Evolutionary conservation across 2,113 vertebrate genomes (phyloP).

Genomic region (Nesoenas mayeri): DNA sequence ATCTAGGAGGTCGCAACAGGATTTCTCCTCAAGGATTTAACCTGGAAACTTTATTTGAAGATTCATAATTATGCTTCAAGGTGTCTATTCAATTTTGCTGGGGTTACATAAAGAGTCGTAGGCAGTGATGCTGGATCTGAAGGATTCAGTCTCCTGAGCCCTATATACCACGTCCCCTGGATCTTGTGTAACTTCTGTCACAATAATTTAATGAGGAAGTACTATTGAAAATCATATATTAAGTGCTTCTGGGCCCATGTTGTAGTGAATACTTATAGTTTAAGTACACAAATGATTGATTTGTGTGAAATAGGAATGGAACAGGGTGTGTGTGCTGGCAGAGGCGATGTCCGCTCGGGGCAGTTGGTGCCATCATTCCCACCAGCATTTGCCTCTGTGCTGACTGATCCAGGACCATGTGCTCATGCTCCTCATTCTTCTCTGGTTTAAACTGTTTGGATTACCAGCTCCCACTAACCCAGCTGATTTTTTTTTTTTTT

Average conservation of each 20-base stretch:
- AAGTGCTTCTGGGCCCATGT: neutral
- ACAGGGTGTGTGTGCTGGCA: accelerated
- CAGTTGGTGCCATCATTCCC: accelerated
- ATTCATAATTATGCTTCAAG: neutral
- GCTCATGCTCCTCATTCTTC: neutral
- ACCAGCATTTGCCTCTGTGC: too few relatives aligned
- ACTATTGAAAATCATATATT: neutral
- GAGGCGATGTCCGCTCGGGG: neutral
- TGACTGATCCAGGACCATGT: neutral
- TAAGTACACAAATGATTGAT: neutral
- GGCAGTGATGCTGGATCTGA: neutral
- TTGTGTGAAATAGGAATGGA: neutral
- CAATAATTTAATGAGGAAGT: neutral
- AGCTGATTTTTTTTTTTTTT: neutral
- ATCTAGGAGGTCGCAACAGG: neutral
- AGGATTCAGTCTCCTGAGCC: neutral
- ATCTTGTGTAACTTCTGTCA: neutral
- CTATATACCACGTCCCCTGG: accelerated
- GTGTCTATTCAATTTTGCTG: neutral
- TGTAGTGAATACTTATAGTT: neutral
- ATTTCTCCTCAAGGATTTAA: neutral
- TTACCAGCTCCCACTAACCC: neutral
- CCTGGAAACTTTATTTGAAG: neutral
- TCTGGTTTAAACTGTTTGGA: conserved; percentile 12
- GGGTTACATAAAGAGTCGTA: accelerated